Evolutionary conservation across 1,140 invertebrate species (phyloP), one percentile per base, ranked within the genome.

Genomic region (Coenobita brevimanus): DNA sequence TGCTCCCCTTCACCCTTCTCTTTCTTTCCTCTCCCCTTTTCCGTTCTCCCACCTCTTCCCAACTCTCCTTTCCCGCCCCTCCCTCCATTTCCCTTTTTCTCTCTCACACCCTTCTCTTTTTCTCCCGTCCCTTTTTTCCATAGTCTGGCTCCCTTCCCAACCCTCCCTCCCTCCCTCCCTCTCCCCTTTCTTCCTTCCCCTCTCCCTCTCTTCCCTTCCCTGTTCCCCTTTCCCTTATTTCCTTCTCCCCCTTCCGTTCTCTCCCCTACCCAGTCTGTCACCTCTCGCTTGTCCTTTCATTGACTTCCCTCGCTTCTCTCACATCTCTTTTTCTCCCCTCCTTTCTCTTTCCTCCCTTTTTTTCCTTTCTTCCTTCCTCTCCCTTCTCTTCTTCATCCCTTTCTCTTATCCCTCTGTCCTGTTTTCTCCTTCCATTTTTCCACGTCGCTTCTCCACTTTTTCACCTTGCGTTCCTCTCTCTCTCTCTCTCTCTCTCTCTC

Each of bases 141-240:
- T n/a, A n/a, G n/a, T n/a, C n/a, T n/a, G n/a, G n/a, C n/a, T n/a
- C n/a, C n/a, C n/a, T n/a, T n/a, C n/a, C n/a, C n/a, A n/a, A n/a
- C n/a, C n/a, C n/a, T n/a, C n/a, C n/a, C n/a, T n/a, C n/a, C n/a
- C 24, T 71, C 41, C 15, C 24, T 71, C 8, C 33, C 24, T 38
- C n/a, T n/a, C 24, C 41, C 36, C 67, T 38, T 38, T 71, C 41
- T 71, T 71, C 67, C 67, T 33, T 71, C 67, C 24, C 67, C 67
- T 67, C 1, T 30, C 67, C 30, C n/a, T n/a, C n/a, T n/a, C n/a
- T n/a, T n/a, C n/a, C n/a, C n/a, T n/a, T n/a, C n/a, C n/a, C 54
- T 13, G 10, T n/a, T 57, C 54, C n/a, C n/a, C 67, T 71, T n/a
- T 71, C 30, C 30, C 41, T 38, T n/a, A 38, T 38, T 27, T 71